A percentile compares a stretch with the other conserved stretches of the same genome.
Conservation (phyloP, 2,113 vertebrate species). For the Cisticola juncidis region DNA sequence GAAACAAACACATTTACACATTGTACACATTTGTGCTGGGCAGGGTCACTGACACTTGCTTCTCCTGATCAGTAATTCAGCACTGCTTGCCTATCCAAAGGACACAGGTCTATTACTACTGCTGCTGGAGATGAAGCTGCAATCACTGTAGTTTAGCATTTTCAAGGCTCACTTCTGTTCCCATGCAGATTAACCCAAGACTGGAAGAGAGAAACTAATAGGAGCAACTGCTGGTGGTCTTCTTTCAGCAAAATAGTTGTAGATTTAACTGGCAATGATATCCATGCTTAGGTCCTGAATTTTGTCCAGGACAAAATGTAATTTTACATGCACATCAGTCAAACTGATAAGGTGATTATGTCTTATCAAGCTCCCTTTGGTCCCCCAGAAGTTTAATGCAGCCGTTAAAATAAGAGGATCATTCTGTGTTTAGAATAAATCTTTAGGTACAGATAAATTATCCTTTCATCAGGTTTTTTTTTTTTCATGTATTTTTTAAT, state of each 20-base stretch:
- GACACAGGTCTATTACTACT: neutral
- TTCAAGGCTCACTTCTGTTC: neutral
- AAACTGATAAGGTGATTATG: neutral
- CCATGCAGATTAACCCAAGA: neutral
- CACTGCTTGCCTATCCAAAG: neutral
- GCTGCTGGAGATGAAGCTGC: neutral
- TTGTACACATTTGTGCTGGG: accelerated
- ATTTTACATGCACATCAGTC: neutral
- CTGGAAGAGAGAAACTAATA: neutral
- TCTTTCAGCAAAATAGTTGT: neutral
- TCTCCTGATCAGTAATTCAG: neutral
- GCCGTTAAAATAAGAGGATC: neutral
- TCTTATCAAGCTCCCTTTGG: neutral
- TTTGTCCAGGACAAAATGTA: neutral
- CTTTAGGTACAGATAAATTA: neutral
- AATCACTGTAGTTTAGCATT: neutral
- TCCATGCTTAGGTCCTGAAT: neutral
- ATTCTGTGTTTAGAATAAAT: neutral
- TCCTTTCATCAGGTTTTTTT: neutral
- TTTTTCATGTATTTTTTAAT: neutral
- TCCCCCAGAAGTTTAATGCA: neutral
- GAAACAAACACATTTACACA: neutral
- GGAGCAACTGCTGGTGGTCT: neutral
- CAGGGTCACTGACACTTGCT: neutral
- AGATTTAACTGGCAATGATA: neutral